Base-by-base conservation (phyloP, 2,797 vertebrate genomes). In the Psittacula derbiana region DNA sequence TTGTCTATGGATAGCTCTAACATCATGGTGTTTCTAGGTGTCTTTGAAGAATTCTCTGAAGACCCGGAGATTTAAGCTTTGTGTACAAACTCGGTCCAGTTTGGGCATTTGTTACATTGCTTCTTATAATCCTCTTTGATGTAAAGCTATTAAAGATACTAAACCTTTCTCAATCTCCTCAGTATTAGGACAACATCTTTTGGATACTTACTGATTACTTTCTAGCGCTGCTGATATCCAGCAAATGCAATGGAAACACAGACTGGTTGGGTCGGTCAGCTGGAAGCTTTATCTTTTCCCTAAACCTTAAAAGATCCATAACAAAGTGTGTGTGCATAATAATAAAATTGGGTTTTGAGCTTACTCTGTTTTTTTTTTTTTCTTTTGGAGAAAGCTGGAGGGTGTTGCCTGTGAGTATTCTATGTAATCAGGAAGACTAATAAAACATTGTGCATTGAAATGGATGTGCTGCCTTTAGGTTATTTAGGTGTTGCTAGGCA, bases 111-210 rank as follows among this genome's bases (percentile, higher is more conserved):
- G 80, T 91, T 85, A 36, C 69, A 58, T 84, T 81, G 71, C 78
- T 87, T 36, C 49, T 93, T 89, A 80, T 83, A 96, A 94, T 94
- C 90, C 38, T 90, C 81, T 93, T 94, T 92, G 76, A 84, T 76
- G 52, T 92, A 95, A 93, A 88, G 78, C 87, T 92, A 80, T 95
- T 95, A 92, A 80, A 91, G 76, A 69, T 79, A 87, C 80, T 95
- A 93, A 96, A 88, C 40, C 80, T 47, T 46, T 91, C 90, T 85
- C 70, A 90, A 36, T 91, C 90, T 94, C 52, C 66, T 93, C 93
- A 82, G 58, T 95, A 69, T 95, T 94, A 92, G 88, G 80, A 90
- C 90, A 86, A 81, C 47, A 69, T 93, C 71, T 88, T 94, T 83
- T 80, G 62, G 65, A 60, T 84, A 71, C 30, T 84, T 78, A n/a